These are phyloP conservation scores for Melanostoma mellinum DNA, from an alignment of 2,888 invertebrate species.

Conservation along the genomic window DNA sequence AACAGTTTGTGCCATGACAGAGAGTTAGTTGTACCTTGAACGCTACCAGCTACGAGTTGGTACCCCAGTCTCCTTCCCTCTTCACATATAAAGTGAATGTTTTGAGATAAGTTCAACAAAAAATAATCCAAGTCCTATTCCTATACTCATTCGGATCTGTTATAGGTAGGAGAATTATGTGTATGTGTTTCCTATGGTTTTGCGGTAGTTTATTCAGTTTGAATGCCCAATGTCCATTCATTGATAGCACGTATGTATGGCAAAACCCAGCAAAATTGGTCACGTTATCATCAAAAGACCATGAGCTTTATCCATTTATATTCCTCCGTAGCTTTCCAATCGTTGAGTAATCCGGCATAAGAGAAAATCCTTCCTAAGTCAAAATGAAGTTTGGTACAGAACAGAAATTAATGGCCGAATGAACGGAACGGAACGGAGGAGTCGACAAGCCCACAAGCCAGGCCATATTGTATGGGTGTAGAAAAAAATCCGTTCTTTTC, in stretches of 20 bases:
- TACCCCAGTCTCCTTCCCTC: no score
- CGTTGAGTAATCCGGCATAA: constrained; percentile 35
- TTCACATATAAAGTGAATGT: neutral
- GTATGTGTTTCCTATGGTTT: no score
- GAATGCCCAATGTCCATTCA: constrained; percentile 22
- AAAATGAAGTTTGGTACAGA: constrained; percentile 23
- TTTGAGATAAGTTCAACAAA: constrained; percentile 26
- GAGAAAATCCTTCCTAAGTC: constrained; percentile 43
- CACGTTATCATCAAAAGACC: constrained; percentile 52
- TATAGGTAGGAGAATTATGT: neutral
- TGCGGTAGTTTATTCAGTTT: constrained; percentile 22
- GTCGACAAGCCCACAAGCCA: constrained; percentile 17
- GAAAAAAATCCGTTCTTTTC: constrained; percentile 19
- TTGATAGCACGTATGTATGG: constrained; percentile 24
- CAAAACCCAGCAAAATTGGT: constrained; percentile 35
- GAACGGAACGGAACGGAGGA: neutral
- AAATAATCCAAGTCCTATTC: constrained; percentile 7
- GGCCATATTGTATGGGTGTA: constrained; percentile 1
- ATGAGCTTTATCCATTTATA: constrained; percentile 51
- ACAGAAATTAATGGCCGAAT: constrained; percentile 27
- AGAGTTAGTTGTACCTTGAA: neutral
- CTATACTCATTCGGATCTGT: neutral
- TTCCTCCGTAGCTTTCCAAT: constrained; percentile 35
- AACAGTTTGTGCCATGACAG: neutral
- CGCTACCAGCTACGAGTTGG: no score